phyloP scores from a whole-genome alignment of 2,797 vertebrate genomes.

The Halcyon leucocephala region DNA sequence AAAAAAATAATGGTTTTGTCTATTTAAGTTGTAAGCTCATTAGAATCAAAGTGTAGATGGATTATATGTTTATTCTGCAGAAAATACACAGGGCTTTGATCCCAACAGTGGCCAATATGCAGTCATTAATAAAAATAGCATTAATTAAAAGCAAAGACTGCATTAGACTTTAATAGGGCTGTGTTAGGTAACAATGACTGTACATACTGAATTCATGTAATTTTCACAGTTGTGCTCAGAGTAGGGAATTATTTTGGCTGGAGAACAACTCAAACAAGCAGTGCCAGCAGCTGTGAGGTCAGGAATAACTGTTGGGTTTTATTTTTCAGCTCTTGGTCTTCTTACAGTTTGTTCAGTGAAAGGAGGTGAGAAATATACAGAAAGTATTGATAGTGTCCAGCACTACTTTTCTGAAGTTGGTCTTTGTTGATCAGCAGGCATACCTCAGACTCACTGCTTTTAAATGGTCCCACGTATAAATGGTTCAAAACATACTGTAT shows the following conservation, averaged over 20 bases:
- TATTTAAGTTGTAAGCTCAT: background rate
- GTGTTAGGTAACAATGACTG: background rate
- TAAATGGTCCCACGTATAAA: background rate
- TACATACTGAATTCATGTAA: background rate
- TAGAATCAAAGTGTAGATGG: background rate
- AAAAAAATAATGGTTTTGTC: background rate
- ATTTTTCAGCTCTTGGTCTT: constrained; percentile 29
- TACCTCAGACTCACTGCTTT: background rate
- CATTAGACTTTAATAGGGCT: background rate
- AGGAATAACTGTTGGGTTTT: constrained; percentile 6
- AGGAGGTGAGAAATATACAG: background rate
- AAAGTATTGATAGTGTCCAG: background rate
- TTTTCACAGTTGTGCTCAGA: constrained; percentile 27
- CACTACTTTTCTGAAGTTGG: background rate
- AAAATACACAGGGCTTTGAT: background rate
- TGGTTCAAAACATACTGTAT: background rate
- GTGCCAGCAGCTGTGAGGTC: constrained; percentile 27
- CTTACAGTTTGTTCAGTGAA: background rate
- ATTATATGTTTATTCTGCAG: background rate
- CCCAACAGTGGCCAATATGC: background rate
- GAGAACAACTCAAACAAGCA: background rate
- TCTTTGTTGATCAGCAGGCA: background rate
- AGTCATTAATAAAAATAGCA: background rate
- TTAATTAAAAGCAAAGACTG: constrained; percentile 19
- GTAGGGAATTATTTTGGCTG: constrained; percentile 31